These are phyloP conservation scores for Cuculus canorus DNA, from an alignment of 2,797 vertebrate species.

Conservation along the genomic window DNA sequence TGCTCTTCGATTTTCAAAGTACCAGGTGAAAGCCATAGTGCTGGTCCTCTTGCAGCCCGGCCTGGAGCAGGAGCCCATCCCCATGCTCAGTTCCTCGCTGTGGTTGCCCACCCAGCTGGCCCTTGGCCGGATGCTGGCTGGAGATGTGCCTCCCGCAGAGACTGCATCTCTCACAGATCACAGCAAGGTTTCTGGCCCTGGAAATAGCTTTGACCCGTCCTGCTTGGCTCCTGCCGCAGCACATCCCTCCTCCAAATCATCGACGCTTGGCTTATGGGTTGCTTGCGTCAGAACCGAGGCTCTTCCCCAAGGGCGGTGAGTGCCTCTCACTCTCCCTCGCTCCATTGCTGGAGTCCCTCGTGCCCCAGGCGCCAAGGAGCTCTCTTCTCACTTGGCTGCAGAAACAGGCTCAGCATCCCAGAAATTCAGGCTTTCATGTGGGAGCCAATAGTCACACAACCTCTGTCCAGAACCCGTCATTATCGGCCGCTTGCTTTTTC, in stretches of 20 bases:
- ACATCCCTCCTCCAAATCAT: neutral
- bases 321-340: neutral
- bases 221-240: neutral
- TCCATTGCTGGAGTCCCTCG: neutral
- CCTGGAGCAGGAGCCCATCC: neutral
- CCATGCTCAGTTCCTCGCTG: rapidly evolving
- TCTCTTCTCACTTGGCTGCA: slow-evolving; percentile 56
- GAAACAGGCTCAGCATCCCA: slow-evolving; percentile 50
- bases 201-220: neutral
- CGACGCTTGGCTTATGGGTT: rapidly evolving
- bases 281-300: rapidly evolving
- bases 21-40: neutral
- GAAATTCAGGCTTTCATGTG: slow-evolving; percentile 53
- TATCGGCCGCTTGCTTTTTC: slow-evolving; percentile 34
- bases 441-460: slow-evolving; percentile 67
- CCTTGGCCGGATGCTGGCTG: neutral
- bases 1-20: neutral
- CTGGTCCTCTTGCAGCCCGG: neutral
- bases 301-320: neutral
- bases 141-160: rapidly evolving
- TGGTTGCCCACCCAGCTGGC: neutral
- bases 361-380: slow-evolving; percentile 18
- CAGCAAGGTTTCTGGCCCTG: neutral
- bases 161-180: neutral
- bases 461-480: slow-evolving; percentile 65